Evolutionary conservation across 2,113 vertebrate genomes (phyloP), one percentile per base, ranked within the genome.

Genomic region (Petroica traversi): DNA sequence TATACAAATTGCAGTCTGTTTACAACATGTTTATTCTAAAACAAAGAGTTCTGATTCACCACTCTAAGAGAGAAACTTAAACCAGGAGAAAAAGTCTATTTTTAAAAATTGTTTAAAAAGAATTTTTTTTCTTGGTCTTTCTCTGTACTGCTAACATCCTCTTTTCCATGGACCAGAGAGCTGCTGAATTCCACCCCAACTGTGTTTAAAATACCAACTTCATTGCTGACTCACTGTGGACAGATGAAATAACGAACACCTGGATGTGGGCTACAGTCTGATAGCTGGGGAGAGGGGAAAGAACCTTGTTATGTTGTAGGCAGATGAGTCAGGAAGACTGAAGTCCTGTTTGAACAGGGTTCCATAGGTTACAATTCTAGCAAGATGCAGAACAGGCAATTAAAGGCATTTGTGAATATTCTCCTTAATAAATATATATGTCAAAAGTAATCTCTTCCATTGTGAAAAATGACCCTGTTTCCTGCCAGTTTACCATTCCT

Each of bases 71-170:
- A 52, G 6, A 75, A 74, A 51, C 11, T 73, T 5, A 49, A 49
- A 58, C 12, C 0, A 24, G 13, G 12, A 22, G 2, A 14, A 23
- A 0, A 26, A 28, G 3, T 23, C 19, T 51, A 29, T 59, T 68
- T 40, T 3, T 25, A 59, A 33, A 16, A 29, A 38, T 14, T 46
- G 3, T 6, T 75, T 51, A 41, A 19, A 22, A 74, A 74, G 11
- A 31, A n/a, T n/a, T 28, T 61, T 74, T 76, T 67, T 57, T 63
- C 22, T 49, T 57, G 3, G 29, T 66, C 90, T 88, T 14, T 61
- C 73, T 72, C 48, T 61, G 23, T 26, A 58, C 24, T 46, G 28
- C n/a, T 52, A n/a, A 6, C 26, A 38, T 62, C 15, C 72, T 68
- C 34, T 77, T 64, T 61, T 33, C 38, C 38, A 48, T 67, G 45